These are phyloP conservation scores for Trichoplax adhaerens DNA, from an alignment of 37 sponge, comb jelly and placozoan genomes.

Conservation along the genomic window DNA sequence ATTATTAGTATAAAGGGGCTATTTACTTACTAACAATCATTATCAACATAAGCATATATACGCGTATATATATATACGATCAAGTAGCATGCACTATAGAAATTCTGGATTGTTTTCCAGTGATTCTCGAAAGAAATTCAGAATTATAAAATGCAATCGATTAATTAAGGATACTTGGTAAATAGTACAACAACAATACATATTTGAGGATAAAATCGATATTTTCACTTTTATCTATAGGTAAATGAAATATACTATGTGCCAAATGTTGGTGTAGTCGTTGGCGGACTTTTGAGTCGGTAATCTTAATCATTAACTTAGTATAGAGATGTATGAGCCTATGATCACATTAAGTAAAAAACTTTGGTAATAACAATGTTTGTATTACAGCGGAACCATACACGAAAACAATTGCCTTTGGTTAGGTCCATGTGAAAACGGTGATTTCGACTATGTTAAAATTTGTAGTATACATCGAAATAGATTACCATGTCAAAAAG, in stretches of 20 bases:
- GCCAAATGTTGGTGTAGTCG: conserved; percentile 54
- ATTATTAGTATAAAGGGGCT: no score
- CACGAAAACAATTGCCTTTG: conserved; percentile 55
- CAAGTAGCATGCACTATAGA: no score
- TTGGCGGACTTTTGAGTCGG: conserved; percentile 70
- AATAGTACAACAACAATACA: background rate
- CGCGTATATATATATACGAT: no score
- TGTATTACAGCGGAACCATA: conserved; percentile 50
- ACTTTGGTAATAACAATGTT: background rate
- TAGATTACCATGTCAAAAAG: conserved; percentile 60
- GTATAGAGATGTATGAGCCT: background rate
- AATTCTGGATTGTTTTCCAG: no score
- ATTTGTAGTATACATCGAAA: conserved; percentile 65
- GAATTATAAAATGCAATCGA: conserved; percentile 46
- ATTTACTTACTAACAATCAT: no score
- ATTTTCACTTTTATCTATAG: conserved; percentile 3
- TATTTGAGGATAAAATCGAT: background rate
- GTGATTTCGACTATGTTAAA: conserved; percentile 26
- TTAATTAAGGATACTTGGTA: background rate
- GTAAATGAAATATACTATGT: conserved; percentile 86
- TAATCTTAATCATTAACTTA: conserved; percentile 4
- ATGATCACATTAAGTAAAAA: background rate
- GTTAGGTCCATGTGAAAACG: conserved; percentile 64
- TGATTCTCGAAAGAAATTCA: conserved; percentile 1
- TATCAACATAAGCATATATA: no score